phyloP scores from a whole-genome alignment of 1,140 invertebrate species.

The Oncopeltus fasciatus region DNA sequence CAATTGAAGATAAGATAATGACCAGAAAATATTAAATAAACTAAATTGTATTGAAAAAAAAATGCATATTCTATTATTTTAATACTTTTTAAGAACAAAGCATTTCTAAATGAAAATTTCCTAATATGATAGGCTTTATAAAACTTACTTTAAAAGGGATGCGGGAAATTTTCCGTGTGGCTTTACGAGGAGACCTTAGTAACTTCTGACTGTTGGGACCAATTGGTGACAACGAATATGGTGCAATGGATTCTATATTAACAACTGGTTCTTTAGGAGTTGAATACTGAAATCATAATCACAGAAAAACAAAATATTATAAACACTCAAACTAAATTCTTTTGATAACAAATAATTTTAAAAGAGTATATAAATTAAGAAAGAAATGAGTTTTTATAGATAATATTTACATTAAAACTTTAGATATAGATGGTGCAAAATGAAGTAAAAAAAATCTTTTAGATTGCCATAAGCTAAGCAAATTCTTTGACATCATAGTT shows the following conservation, averaged over 20 bases:
- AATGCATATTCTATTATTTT: too few relatives aligned
- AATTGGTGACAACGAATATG: slow-evolving; percentile 88
- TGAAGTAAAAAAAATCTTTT: too few relatives aligned
- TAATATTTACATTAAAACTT: too few relatives aligned
- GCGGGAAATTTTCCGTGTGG: slow-evolving; percentile 87
- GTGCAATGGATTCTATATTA: slow-evolving; percentile 38
- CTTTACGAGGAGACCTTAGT: slow-evolving; percentile 81
- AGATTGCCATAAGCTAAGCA: too few relatives aligned
- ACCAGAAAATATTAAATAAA: too few relatives aligned
- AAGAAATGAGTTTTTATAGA: too few relatives aligned
- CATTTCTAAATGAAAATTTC: not conserved
- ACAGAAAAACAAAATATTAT: slow-evolving; percentile 15
- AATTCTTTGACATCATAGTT: too few relatives aligned
- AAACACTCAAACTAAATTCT: slow-evolving; percentile 35
- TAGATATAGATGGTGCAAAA: slow-evolving; percentile 77
- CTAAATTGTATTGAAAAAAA: too few relatives aligned
- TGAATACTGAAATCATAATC: slow-evolving; percentile 35
- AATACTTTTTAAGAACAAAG: too few relatives aligned
- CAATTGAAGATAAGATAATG: too few relatives aligned
- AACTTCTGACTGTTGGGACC: slow-evolving; percentile 89
- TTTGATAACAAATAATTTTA: slow-evolving; percentile 64
- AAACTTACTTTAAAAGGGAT: slow-evolving; percentile 79
- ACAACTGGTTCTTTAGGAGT: slow-evolving; percentile 31
- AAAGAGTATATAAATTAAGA: too few relatives aligned
- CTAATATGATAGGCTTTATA: not conserved